Evolutionary conservation across 2,113 vertebrate species (phyloP).

Genomic region (Macrotis lagotis): DNA sequence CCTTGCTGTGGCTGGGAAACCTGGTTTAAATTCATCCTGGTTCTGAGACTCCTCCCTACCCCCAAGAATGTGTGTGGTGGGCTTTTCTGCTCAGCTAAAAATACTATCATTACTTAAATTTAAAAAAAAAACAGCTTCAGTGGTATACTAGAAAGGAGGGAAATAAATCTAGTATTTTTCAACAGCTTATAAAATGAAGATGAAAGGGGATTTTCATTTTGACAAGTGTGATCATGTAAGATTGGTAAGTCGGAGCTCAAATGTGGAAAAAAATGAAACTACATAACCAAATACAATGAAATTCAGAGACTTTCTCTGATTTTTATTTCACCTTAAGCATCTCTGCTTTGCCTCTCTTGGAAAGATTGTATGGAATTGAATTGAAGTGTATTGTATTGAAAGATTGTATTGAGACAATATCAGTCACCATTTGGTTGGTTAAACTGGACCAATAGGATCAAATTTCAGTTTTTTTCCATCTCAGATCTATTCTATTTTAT

Average conservation of each 20-base stretch:
- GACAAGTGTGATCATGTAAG: constrained; percentile 53
- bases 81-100: constrained; percentile 9
- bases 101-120: constrained; percentile 39
- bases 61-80: neutral
- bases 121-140: neutral
- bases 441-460: neutral
- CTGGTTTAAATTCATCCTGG: neutral
- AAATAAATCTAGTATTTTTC: constrained; percentile 43
- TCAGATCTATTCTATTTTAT: neutral
- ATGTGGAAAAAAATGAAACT: constrained; percentile 45
- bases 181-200: constrained; percentile 38
- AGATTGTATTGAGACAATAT: neutral
- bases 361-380: too few relatives aligned
- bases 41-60: neutral
- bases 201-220: constrained; percentile 59
- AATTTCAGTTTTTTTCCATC: neutral
- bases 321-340: neutral
- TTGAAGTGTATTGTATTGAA: neutral
- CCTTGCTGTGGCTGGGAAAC: neutral
- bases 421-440: neutral
- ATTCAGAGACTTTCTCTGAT: neutral
- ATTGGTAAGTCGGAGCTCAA: constrained; percentile 48
- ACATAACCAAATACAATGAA: neutral
- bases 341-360: neutral
- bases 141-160: constrained; percentile 31